These are phyloP conservation scores for Zeuzera pyrina DNA, from an alignment of 2,888 invertebrate species.

Conservation along the genomic window DNA sequence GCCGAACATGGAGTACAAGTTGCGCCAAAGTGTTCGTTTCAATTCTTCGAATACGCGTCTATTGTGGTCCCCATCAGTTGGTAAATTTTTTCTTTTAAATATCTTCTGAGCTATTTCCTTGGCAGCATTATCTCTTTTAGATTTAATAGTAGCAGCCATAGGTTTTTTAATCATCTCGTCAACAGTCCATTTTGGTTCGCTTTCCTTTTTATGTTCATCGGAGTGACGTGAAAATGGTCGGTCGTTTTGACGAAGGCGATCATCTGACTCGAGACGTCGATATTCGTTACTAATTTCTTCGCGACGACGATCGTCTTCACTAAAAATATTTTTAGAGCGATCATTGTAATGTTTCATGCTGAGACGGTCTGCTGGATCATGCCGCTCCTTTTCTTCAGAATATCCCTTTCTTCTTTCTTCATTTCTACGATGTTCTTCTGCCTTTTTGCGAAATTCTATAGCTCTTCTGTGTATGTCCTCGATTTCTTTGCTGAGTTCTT, in stretches of 20 bases:
- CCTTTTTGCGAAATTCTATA: slow-evolving; percentile 43
- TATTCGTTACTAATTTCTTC: slow-evolving; percentile 9
- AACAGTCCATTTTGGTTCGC: neutral
- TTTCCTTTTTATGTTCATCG: neutral
- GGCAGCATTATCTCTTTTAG: slow-evolving; percentile 38
- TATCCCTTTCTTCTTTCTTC: slow-evolving; percentile 19
- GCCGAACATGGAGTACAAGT: slow-evolving; percentile 42
- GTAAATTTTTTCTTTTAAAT: neutral
- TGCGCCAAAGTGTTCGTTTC: slow-evolving; percentile 23
- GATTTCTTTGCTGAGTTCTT: slow-evolving; percentile 31
- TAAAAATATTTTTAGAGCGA: too few relatives aligned
- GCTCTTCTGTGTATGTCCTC: slow-evolving; percentile 49
- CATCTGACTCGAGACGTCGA: neutral
- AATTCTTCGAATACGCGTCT: slow-evolving; percentile 34
- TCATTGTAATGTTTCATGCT: too few relatives aligned
- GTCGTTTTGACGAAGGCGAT: slow-evolving; percentile 1
- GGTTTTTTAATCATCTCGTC: too few relatives aligned
- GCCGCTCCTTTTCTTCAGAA: neutral
- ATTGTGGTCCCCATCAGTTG: slow-evolving; percentile 18
- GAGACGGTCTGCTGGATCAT: too few relatives aligned
- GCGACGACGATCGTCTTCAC: slow-evolving; percentile 18
- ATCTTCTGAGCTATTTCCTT: neutral
- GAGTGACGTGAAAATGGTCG: neutral
- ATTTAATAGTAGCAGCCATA: slow-evolving; percentile 16
- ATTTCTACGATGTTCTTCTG: slow-evolving; percentile 22